Evolutionary conservation across 2,113 vertebrate species (phyloP), one percentile per base, ranked within the genome.

Genomic region (Strix aluco): DNA sequence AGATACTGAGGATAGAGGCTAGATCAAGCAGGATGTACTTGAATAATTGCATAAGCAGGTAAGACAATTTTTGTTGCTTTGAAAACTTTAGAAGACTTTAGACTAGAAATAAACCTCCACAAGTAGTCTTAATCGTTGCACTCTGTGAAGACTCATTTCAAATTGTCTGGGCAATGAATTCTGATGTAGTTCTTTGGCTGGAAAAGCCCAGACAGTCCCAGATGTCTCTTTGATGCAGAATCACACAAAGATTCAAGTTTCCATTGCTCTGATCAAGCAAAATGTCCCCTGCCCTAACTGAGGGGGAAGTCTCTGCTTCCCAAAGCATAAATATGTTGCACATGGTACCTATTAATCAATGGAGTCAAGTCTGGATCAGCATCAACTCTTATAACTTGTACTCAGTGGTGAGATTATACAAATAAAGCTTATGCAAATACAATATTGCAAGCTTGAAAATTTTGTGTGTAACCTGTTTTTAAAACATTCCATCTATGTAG

Each of bases 201-300:
- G 70, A 81, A 92, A 88, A 94, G 75, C 29, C 74, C 86, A 81
- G 83, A 87, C 72, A 75, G 83, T 87, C 81, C 83, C 86, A 82
- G 46, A 72, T 87, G 89, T 65, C 73, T 91, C 91, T 96, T 92
- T 88, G 91, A 94, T 91, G 78, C 58, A 91, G 57, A 77, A 91
- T 92, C 86, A 62, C 86, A 87, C 16, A 38, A 81, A 85, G 58
- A 92, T 78, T 89, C 66, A 73, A 91, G 74, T 92, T 95, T 89
- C 77, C 54, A 85, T 79, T 93, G 55, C 82, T 93, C 82, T 74
- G 90, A 90, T 94, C 90, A 93, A 88, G 86, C 4, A 86, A 94
- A 91, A 93, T 57, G 72, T 93, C 88, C 88, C 57, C 71, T 92
- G 66, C 40, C 78, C 73, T 95, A 65, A 95, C 65, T 46, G 38